Percentiles rank a stretch among this genome's conserved stretches.
Evolutionary conservation across 2,888 invertebrate species (phyloP).

Genomic region (Chymomyza procnemis): DNA sequence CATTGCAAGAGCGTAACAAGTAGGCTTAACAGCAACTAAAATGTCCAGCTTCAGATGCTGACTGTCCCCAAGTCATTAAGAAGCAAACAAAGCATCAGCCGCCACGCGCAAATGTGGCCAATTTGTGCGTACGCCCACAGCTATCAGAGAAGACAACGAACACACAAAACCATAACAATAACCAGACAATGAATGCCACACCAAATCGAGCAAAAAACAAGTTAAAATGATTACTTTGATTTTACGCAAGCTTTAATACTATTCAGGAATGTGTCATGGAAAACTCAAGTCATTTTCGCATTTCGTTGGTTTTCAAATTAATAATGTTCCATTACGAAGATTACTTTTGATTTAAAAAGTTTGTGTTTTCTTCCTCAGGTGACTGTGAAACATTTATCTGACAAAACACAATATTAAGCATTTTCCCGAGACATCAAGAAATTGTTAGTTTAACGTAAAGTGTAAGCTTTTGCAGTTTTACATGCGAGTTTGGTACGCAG

Average conservation of each 20-base stretch:
- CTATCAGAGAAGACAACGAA: neutral
- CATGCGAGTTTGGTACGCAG: neutral
- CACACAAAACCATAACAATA: slow-evolving; percentile 8
- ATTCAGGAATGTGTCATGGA: neutral
- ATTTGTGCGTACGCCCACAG: slow-evolving; percentile 40
- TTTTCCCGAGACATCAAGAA: neutral
- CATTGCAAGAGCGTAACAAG: neutral
- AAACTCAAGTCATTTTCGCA: neutral
- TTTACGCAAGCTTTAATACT: neutral
- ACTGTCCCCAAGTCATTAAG: slow-evolving; percentile 10
- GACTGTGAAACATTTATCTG: neutral
- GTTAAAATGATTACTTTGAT: slow-evolving; percentile 13
- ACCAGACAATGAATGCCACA: slow-evolving; percentile 47
- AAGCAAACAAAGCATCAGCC: slow-evolving; percentile 35
- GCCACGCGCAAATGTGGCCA: slow-evolving; percentile 65
- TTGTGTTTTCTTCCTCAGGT: neutral
- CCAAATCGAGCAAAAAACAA: slow-evolving; percentile 54
- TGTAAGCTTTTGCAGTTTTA: neutral
- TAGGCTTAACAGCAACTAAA: slow-evolving; percentile 1
- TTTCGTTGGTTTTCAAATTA: neutral
- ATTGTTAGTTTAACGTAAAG: neutral
- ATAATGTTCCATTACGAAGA: neutral
- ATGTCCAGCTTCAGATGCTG: neutral
- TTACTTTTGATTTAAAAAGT: neutral
- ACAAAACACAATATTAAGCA: neutral